A percentile compares a stretch with the other conserved stretches of the same genome.
Evolutionary conservation across 2,797 vertebrate genomes (phyloP).

Genomic region (Otolemur crassicaudatus): DNA sequence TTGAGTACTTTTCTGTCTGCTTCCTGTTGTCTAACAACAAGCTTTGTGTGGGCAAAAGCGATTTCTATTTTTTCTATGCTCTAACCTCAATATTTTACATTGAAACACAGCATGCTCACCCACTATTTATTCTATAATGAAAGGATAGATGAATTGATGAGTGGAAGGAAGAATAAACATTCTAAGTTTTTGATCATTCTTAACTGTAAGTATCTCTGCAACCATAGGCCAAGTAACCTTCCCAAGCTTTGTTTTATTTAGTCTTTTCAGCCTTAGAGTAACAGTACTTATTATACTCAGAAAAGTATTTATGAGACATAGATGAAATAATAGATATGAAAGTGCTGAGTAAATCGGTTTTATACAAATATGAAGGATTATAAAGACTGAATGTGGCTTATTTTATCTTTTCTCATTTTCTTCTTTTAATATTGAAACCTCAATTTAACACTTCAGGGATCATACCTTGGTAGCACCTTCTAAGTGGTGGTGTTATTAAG

Average conservation of each 20-base stretch:
- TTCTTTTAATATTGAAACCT: constrained; percentile 50
- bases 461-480: constrained; percentile 43
- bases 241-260: background rate
- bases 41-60: background rate
- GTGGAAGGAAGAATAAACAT: background rate
- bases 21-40: background rate
- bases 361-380: constrained; percentile 12
- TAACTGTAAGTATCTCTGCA: constrained; percentile 1
- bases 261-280: background rate
- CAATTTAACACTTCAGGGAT: constrained; percentile 63
- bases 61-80: background rate
- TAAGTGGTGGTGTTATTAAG: constrained; percentile 60
- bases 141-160: background rate
- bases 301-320: background rate
- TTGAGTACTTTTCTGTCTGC: background rate
- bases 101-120: background rate
- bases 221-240: background rate
- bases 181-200: constrained; percentile 12
- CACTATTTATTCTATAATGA: constrained; percentile 1
- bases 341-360: background rate
- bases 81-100: background rate
- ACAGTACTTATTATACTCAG: background rate
- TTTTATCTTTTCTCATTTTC: constrained; percentile 13
- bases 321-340: background rate
- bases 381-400: constrained; percentile 1